Conservation (phyloP, 2,888 invertebrate species). For the Perizoma flavofasciatum region DNA sequence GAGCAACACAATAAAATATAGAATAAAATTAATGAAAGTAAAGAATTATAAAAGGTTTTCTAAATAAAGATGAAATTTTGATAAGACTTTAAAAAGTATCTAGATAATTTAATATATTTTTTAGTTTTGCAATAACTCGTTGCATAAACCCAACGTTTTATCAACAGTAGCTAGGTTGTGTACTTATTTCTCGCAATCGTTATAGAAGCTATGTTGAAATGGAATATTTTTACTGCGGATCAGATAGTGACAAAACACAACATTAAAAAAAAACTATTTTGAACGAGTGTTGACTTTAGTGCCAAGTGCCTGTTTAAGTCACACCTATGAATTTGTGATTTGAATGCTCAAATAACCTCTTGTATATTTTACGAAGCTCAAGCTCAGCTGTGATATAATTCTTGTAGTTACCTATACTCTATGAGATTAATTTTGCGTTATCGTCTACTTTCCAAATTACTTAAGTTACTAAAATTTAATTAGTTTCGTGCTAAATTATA, state of each 20-base stretch:
- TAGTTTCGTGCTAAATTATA: slow-evolving; percentile 41
- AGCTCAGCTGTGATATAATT: slow-evolving; percentile 24
- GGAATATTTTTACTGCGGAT: slow-evolving; percentile 1
- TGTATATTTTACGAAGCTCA: slow-evolving; percentile 40
- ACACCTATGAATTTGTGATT: slow-evolving; percentile 49
- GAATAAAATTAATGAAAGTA: no score
- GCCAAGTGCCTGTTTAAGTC: slow-evolving; percentile 43
- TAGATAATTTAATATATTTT: not conserved
- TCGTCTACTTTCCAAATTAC: slow-evolving; percentile 13
- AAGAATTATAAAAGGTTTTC: no score
- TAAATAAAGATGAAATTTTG: no score
- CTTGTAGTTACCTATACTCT: no score
- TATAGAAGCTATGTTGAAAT: slow-evolving; percentile 24
- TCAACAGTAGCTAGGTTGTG: no score
- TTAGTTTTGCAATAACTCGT: not conserved
- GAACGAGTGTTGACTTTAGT: slow-evolving; percentile 35
- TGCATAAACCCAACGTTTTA: not conserved
- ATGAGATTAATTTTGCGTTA: no score
- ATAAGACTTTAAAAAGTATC: not conserved
- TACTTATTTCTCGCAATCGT: not conserved
- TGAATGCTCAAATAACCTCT: slow-evolving; percentile 46
- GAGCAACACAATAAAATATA: no score
- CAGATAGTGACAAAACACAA: slow-evolving; percentile 13
- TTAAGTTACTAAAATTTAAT: slow-evolving; percentile 40
- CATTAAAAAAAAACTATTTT: slow-evolving; percentile 26